phyloP scores from a whole-genome alignment of 2,888 invertebrate genomes.

The Parnassius apollo region DNA sequence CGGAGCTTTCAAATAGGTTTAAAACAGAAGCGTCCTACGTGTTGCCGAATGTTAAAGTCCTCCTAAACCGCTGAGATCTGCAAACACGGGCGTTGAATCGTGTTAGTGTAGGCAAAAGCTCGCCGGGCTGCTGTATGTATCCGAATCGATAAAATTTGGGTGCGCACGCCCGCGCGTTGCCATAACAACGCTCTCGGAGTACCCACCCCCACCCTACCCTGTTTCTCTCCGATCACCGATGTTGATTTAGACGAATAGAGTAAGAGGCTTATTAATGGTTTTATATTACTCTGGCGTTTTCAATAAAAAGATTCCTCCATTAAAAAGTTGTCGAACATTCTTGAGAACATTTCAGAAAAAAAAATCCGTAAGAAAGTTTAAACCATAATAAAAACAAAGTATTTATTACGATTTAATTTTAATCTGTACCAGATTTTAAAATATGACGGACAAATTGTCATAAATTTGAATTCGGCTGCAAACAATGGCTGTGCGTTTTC shows the following conservation, averaged over 20 bases:
- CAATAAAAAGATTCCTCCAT: conserved; percentile 42
- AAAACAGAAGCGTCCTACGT: conserved; percentile 50
- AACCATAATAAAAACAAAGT: neutral
- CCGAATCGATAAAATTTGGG: conserved; percentile 81
- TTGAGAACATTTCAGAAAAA: too few species aligned
- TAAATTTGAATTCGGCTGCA: conserved; percentile 36
- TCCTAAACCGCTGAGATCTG: conserved; percentile 72
- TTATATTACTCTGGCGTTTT: conserved; percentile 70
- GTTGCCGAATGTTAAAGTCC: conserved; percentile 72
- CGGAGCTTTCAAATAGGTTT: conserved; percentile 46
- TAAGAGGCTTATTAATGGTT: conserved; percentile 81
- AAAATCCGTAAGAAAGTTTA: neutral
- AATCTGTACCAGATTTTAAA: neutral
- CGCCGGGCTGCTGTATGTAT: conserved; percentile 76
- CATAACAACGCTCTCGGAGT: conserved; percentile 63
- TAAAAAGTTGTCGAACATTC: conserved; percentile 33
- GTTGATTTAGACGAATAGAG: conserved; percentile 81
- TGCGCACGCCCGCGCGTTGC: conserved; percentile 74
- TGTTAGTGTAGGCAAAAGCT: conserved; percentile 73
- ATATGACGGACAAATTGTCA: neutral
- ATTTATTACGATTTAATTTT: neutral
- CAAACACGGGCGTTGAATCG: conserved; percentile 77
- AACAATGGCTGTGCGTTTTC: conserved; percentile 58
- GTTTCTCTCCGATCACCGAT: conserved; percentile 73
- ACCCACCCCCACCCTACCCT: conserved; percentile 48